A percentile compares a stretch with the other conserved stretches of the same genome.
Conservation (phyloP, 2,797 vertebrate species). For the Peromyscus eremicus region DNA sequence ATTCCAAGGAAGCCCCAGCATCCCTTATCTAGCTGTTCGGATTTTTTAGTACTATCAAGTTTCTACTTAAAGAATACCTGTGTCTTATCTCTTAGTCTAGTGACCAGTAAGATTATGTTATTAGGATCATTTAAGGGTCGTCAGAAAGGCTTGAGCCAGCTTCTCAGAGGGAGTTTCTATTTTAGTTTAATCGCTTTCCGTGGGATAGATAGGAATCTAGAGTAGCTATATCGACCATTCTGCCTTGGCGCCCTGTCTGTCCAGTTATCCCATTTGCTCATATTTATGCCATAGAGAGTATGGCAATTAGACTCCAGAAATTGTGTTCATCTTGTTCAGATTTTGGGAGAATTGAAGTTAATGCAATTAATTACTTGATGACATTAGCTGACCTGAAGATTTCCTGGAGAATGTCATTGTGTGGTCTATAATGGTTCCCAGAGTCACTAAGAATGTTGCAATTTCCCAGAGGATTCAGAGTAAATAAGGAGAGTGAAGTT, state of each 20-base stretch:
- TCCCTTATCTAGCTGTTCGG: not conserved
- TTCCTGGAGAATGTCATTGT: constrained; percentile 25
- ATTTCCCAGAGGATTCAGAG: constrained; percentile 17
- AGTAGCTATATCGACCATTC: not conserved
- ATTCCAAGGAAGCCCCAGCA: not conserved
- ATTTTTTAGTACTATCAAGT: not conserved
- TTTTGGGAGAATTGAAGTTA: not conserved
- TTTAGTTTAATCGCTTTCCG: not conserved
- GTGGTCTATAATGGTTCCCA: constrained; percentile 23
- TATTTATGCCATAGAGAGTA: not conserved
- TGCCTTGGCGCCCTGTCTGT: not conserved
- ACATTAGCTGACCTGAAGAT: not conserved
- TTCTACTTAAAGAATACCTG: not conserved
- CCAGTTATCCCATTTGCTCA: not conserved
- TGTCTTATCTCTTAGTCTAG: not conserved
- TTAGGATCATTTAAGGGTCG: not conserved
- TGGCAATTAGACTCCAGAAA: not conserved
- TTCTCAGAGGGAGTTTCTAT: not conserved
- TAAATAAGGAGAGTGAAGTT: constrained; percentile 47
- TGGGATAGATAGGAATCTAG: not conserved
- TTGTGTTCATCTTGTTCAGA: not conserved
- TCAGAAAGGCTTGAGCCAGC: not conserved
- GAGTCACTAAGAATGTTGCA: constrained; percentile 40
- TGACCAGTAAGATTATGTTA: not conserved
- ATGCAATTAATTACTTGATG: constrained; percentile 18